Percentiles rank a stretch among this genome's conserved stretches.
phyloP scores from a whole-genome alignment of 2,113 vertebrate species.

The Ptyas mucosa region DNA sequence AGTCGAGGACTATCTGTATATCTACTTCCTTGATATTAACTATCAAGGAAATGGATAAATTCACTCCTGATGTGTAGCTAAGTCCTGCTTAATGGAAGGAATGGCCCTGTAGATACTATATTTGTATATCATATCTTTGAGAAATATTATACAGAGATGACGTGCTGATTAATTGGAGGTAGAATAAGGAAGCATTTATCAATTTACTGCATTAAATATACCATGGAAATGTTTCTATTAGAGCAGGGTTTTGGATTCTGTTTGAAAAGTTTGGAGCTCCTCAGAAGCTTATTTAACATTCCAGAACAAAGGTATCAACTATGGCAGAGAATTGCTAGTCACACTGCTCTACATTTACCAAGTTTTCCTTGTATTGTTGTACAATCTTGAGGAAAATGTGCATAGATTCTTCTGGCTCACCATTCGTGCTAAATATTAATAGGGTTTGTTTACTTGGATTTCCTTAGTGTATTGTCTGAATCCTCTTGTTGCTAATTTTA shows the following conservation, averaged over 20 bases:
- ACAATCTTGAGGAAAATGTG: background rate
- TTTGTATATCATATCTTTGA: background rate
- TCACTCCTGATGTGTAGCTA: background rate
- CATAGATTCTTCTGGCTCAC: background rate
- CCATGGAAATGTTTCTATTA: background rate
- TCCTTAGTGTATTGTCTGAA: background rate
- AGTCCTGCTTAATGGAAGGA: background rate
- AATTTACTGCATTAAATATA: background rate
- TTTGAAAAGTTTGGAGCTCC: background rate
- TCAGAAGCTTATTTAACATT: background rate
- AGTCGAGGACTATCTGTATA: too few species aligned
- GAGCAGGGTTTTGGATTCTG: background rate
- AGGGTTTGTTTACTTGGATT: background rate
- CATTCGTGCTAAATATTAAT: background rate
- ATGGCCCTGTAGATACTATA: background rate
- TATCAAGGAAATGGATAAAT: background rate
- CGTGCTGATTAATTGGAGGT: background rate
- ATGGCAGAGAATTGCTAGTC: background rate
- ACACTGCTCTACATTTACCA: background rate
- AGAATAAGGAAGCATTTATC: background rate
- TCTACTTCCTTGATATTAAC: too few species aligned
- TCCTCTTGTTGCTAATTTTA: background rate
- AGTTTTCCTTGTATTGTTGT: background rate
- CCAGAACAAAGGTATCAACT: background rate
- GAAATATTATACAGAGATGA: background rate